Evolutionary conservation across 2,113 vertebrate genomes (phyloP), one percentile per base, ranked within the genome.

Genomic region (Panurus biarmicus): DNA sequence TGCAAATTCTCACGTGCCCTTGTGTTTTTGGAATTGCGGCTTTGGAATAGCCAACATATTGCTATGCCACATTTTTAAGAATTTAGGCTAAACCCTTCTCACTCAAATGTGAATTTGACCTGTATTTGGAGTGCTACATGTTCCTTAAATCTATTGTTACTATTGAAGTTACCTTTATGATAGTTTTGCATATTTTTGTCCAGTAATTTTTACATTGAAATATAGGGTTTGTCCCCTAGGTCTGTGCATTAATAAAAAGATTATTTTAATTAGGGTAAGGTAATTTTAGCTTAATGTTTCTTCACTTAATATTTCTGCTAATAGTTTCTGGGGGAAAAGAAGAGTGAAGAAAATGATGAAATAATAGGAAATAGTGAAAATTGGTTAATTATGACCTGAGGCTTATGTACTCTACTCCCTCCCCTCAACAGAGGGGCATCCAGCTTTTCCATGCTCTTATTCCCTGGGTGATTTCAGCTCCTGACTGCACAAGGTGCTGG

Each of bases 241-340:
- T 29, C 72, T 80, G 33, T 71, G 19, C 51, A 51, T 77, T 81
- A 66, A 53, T 76, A 56, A 90, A 90, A 72, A 31, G 7, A n/a
- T 71, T 58, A 75, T 62, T 91, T 92, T 91, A 92, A 87, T 91
- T 81, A 92, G 40, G 51, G 4, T 14, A 58, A 84, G 87, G 70
- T 90, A 42, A 77, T 60, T n/a, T 89, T 88, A 84, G 20, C 48
- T 89, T 80, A 77, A 73, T 62, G 64, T 33, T 93, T 69, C 64
- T 50, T 89, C 22, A 18, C 15, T 58, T 38, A 76, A 23, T 57
- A 17, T 22, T 67, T 83, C 38, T 86, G n/a, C 21, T 85, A 33
- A 56, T 76, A 66, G 38, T 90, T 84, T 70, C 19, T 83, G 51
- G 10, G 22, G 50, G 9, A 23, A 10, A 44, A 24, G 53, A 26